Evolutionary conservation across 2,113 vertebrate genomes (phyloP).

Genomic region (Empidonax traillii): DNA sequence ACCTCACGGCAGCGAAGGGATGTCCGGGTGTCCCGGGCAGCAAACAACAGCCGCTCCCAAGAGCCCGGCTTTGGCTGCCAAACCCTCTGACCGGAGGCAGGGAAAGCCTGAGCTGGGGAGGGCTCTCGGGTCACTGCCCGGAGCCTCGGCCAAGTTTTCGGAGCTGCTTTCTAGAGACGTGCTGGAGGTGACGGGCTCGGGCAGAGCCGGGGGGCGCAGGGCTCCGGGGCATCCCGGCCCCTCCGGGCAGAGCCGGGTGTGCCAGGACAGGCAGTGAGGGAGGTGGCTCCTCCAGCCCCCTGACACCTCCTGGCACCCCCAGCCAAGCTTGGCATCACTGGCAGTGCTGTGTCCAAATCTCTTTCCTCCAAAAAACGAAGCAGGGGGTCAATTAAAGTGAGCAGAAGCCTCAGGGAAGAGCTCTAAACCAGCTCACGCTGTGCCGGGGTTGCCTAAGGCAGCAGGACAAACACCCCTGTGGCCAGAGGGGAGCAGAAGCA

Average conservation of each 20-base stretch:
- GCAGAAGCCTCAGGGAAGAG: background rate
- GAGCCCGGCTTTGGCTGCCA: background rate
- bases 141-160: background rate
- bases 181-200: background rate
- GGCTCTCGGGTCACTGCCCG: background rate
- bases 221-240: background rate
- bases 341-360: background rate
- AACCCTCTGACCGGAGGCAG: background rate
- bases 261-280: accelerated
- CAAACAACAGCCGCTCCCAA: background rate
- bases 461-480: background rate
- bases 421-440: background rate
- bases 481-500: background rate
- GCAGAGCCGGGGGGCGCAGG: background rate
- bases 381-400: accelerated
- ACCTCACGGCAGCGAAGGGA: background rate
- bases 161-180: background rate
- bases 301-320: accelerated
- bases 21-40: background rate
- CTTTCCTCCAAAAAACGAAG: background rate
- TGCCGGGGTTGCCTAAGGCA: background rate
- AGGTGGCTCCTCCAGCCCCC: background rate
- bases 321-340: background rate
- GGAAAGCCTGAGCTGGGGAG: background rate
- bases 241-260: accelerated